Percentiles rank a stretch among this genome's conserved stretches.
These are phyloP conservation scores for Bambusicola thoracicus DNA, from an alignment of 2,113 vertebrate genomes.

Conservation along the genomic window DNA sequence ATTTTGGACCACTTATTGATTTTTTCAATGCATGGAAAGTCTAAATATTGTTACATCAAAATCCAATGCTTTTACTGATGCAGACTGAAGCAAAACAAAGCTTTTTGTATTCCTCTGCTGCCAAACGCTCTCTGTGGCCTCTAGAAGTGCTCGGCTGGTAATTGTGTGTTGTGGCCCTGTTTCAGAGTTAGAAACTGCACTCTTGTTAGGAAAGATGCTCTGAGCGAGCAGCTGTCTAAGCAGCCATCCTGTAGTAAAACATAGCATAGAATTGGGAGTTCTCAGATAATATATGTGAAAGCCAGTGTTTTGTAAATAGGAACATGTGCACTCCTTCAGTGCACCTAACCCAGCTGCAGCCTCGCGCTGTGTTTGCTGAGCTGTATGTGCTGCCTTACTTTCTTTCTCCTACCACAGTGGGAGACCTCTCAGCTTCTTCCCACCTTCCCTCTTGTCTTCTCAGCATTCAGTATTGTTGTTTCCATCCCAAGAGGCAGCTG, in stretches of 20 bases:
- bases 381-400: background rate
- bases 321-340: background rate
- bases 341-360: background rate
- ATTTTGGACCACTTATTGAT: slow-evolving; percentile 60
- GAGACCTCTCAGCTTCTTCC: background rate
- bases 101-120: background rate
- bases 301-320: background rate
- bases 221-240: background rate
- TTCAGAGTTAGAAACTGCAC: background rate
- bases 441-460: background rate
- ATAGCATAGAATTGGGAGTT: fast-evolving
- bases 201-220: background rate
- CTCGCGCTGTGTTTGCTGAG: background rate
- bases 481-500: background rate
- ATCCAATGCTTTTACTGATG: background rate
- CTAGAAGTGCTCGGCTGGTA: too few relatives aligned
- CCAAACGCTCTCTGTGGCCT: fast-evolving
- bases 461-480: background rate
- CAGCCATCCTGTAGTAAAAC: background rate
- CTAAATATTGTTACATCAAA: background rate
- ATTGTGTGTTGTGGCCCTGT: background rate
- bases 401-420: background rate
- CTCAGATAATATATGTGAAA: background rate
- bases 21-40: background rate
- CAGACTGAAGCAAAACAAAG: background rate